These are phyloP conservation scores for Lithosia quadra DNA, from an alignment of 2,888 invertebrate species.

Conservation along the genomic window DNA sequence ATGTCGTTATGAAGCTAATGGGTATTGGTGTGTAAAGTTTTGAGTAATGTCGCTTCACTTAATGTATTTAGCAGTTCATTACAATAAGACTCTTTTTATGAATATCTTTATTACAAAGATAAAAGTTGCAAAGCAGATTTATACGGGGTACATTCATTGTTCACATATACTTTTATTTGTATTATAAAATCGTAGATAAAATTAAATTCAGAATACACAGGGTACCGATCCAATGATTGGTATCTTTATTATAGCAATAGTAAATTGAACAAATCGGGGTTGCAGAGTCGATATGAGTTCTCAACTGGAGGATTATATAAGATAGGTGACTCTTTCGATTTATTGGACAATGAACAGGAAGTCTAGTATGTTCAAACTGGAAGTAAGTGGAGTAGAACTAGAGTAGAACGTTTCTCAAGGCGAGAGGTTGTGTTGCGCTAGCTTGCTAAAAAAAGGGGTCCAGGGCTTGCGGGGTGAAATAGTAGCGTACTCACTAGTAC, in stretches of 20 bases:
- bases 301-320: constrained; percentile 8
- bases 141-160: no score
- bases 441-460: not conserved
- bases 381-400: not conserved
- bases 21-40: not conserved
- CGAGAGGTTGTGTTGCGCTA: no score
- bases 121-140: not conserved
- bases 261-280: constrained; percentile 8
- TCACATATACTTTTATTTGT: not conserved
- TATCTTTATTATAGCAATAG: constrained; percentile 8
- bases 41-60: not conserved
- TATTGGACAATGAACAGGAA: not conserved
- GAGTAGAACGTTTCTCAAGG: not conserved
- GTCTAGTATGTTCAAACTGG: constrained; percentile 1
- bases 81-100: not conserved
- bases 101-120: not conserved
- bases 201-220: not conserved
- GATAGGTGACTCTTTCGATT: not conserved
- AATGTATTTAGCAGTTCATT: not conserved
- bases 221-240: no score
- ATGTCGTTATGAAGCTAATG: not conserved
- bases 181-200: not conserved
- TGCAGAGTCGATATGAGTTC: not conserved
- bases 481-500: no score
- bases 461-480: not conserved